phyloP scores from a whole-genome alignment of 1,140 invertebrate genomes.

The Saccostrea cuccullata region DNA sequence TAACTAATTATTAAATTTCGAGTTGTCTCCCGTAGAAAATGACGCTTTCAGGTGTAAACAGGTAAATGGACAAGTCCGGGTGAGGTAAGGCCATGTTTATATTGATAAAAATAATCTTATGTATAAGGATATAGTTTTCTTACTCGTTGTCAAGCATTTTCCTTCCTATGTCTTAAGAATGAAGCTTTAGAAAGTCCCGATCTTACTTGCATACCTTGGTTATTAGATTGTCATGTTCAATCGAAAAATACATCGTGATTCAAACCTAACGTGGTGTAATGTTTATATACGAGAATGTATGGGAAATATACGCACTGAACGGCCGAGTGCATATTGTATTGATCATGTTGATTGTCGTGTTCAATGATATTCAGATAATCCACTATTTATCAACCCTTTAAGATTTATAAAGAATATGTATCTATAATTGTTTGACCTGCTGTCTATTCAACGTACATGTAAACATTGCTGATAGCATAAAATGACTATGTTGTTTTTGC shows the following conservation, averaged over 20 bases:
- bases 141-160: no score
- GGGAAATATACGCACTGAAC: neutral
- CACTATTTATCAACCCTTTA: no score
- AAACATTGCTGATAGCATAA: no score
- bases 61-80: neutral
- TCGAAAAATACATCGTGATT: no score
- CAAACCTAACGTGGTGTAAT: neutral
- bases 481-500: no score
- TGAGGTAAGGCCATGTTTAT: constrained; percentile 30
- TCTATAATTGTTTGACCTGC: no score
- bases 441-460: no score
- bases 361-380: neutral
- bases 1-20: neutral
- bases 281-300: neutral
- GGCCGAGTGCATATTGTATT: neutral
- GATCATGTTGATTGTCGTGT: neutral
- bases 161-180: no score
- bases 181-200: neutral
- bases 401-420: no score
- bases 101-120: neutral
- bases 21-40: neutral
- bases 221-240: neutral
- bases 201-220: constrained; percentile 5
- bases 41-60: constrained; percentile 33
- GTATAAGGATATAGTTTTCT: neutral